Evolutionary conservation across 2,113 vertebrate species (phyloP).

Genomic region (Nothoprocta perdicaria): DNA sequence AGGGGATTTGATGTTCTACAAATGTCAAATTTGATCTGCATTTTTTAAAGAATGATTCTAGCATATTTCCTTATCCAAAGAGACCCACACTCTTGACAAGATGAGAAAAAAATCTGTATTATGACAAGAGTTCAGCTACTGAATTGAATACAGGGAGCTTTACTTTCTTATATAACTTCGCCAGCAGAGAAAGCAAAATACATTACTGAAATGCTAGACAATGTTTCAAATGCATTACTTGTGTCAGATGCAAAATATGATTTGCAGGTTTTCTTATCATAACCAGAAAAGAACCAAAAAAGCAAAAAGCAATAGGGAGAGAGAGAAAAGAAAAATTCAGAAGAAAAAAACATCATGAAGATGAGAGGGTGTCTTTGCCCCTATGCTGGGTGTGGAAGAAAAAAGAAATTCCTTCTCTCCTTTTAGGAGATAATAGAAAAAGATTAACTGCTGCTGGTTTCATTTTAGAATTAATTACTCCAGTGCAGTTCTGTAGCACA

Average conservation of each 20-base stretch:
- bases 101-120: background rate
- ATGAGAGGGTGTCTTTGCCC: background rate
- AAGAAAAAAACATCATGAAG: background rate
- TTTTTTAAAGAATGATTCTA: background rate
- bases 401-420: background rate
- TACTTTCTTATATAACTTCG: background rate
- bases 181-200: background rate
- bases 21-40: background rate
- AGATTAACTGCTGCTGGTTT: background rate
- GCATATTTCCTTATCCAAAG: background rate
- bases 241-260: background rate
- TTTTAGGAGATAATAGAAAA: background rate
- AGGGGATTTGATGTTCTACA: background rate
- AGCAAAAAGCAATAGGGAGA: background rate
- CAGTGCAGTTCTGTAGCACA: background rate
- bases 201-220: background rate
- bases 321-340: background rate
- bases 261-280: background rate
- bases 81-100: background rate
- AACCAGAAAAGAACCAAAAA: background rate
- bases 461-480: background rate
- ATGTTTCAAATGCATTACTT: accelerated
- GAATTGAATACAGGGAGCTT: background rate
- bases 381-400: accelerated
- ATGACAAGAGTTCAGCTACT: background rate